phyloP scores from a whole-genome alignment of 2,888 invertebrate species.

The Branchipolynoe longqiensis region DNA sequence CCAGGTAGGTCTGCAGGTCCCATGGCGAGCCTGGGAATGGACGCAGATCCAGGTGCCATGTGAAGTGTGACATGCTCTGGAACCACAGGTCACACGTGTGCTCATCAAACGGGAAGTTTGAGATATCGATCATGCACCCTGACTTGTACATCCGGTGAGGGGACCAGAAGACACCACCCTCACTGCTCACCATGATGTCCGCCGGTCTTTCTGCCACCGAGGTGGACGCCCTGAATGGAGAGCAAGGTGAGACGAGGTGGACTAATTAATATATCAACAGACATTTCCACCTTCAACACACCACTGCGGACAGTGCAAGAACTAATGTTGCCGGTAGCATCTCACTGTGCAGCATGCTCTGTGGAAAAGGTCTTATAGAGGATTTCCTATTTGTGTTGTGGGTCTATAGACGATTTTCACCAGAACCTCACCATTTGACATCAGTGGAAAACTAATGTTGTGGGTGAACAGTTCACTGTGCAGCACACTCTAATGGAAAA shows the following conservation, averaged over 20 bases:
- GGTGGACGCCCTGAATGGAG: conserved; percentile 51
- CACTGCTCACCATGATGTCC: conserved; percentile 55
- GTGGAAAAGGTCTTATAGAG: too few relatives aligned
- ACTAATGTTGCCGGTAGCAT: too few relatives aligned
- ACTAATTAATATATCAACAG: too few relatives aligned
- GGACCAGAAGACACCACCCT: conserved; percentile 60
- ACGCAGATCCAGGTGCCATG: conserved; percentile 40
- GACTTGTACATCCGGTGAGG: conserved; percentile 59
- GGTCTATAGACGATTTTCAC: too few relatives aligned
- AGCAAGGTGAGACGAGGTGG: background rate
- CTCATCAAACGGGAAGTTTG: conserved; percentile 61
- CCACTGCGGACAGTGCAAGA: too few relatives aligned
- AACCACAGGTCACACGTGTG: conserved; percentile 62
- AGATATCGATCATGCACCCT: conserved; percentile 62
- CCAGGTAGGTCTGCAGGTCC: conserved; percentile 61
- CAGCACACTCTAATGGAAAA: too few relatives aligned
- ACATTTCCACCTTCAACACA: too few relatives aligned
- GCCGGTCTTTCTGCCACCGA: conserved; percentile 40
- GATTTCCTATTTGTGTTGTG: too few relatives aligned
- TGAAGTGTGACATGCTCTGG: conserved; percentile 52
- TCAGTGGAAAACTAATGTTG: too few relatives aligned
- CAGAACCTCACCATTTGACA: too few relatives aligned
- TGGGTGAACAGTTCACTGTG: too few relatives aligned
- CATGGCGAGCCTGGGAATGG: conserved; percentile 41
- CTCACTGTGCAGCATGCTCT: too few relatives aligned